phyloP scores from a whole-genome alignment of 2,888 invertebrate genomes.

The Drosophila kanekoi region DNA sequence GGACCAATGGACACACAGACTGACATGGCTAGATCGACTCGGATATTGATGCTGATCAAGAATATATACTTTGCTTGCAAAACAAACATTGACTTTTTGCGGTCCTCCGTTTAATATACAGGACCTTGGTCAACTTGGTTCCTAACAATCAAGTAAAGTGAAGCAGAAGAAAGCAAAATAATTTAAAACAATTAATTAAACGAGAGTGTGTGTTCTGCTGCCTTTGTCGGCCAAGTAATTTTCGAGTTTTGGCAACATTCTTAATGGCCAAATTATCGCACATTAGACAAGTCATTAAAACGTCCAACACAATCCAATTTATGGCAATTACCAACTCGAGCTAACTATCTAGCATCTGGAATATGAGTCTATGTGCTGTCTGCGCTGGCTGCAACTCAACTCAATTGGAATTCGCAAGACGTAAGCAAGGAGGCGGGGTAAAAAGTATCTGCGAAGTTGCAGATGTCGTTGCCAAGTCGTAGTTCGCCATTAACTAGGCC shows the following conservation, averaged over 20 bases:
- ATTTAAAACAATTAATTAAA: conserved; percentile 16
- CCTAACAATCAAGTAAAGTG: not conserved
- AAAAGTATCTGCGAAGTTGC: conserved; percentile 35
- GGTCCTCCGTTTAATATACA: too few species aligned
- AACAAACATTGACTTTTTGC: too few species aligned
- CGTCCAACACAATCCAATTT: conserved; percentile 47
- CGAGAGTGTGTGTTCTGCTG: not conserved
- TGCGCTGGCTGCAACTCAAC: conserved; percentile 19
- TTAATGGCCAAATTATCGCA: conserved; percentile 38
- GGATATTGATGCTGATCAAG: too few species aligned
- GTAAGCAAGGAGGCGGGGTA: not conserved
- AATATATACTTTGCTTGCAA: too few species aligned
- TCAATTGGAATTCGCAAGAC: conserved; percentile 12
- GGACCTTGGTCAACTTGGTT: not conserved
- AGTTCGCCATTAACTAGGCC: conserved; percentile 58
- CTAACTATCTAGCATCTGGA: conserved; percentile 24
- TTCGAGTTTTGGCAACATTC: conserved; percentile 34
- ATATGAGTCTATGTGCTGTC: conserved; percentile 26
- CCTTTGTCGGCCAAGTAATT: conserved; percentile 10
- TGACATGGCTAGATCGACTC: too few species aligned
- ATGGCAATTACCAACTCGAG: conserved; percentile 40
- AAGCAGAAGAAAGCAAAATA: not conserved
- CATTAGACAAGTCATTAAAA: conserved; percentile 50
- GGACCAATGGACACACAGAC: too few species aligned
- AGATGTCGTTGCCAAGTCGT: conserved; percentile 45